phyloP scores from a whole-genome alignment of 2,113 vertebrate species.

The Callaeas wilsoni region DNA sequence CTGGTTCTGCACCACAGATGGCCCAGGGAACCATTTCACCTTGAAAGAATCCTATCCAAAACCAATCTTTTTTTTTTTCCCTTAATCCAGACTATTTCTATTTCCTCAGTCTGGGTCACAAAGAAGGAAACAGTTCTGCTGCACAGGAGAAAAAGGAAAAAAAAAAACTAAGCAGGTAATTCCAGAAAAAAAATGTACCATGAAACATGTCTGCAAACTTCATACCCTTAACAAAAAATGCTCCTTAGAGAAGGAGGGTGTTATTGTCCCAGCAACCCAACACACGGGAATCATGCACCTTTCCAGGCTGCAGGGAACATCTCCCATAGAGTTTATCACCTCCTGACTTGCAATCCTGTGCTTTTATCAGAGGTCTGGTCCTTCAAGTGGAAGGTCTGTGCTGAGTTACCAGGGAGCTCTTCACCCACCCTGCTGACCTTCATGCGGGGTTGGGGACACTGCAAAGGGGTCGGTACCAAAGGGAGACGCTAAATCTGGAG shows the following conservation, averaged over 20 bases:
- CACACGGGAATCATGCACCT: not conserved
- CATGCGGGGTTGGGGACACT: accelerated
- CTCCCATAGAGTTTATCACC: not conserved
- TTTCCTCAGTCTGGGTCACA: not conserved
- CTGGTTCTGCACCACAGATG: not conserved
- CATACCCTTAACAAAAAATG: not conserved
- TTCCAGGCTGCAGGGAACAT: not conserved
- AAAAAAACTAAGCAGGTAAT: not conserved
- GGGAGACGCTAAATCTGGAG: not conserved
- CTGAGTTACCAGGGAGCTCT: not conserved
- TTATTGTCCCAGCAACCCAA: not conserved
- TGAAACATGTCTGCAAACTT: not conserved
- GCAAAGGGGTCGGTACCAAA: not conserved
- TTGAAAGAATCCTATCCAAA: not conserved
- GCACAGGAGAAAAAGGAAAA: not conserved
- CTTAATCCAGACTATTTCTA: not conserved
- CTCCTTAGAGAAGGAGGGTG: not conserved
- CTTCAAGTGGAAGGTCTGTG: not conserved
- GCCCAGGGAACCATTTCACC: not conserved
- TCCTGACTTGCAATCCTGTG: not conserved
- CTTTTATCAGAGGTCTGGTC: not conserved
- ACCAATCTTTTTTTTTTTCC: not conserved
- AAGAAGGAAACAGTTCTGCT: not conserved
- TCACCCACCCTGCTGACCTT: not conserved
- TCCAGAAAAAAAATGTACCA: not conserved